A percentile compares a stretch with the other conserved stretches of the same genome.
phyloP scores from a whole-genome alignment of 2,888 invertebrate species.

The Noctua pronuba region DNA sequence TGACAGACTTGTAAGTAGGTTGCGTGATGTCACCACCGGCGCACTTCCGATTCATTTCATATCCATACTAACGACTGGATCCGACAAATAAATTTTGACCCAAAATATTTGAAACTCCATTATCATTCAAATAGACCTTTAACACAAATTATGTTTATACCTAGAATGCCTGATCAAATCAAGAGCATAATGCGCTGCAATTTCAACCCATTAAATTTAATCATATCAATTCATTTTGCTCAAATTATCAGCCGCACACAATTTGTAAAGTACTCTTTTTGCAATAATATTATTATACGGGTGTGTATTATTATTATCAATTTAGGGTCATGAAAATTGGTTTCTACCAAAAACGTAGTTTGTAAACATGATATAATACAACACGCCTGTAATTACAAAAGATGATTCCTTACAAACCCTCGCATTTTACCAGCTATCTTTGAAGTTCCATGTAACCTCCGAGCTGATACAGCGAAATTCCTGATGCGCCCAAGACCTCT shows the following conservation, averaged over 20 bases:
- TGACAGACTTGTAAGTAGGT: too few relatives aligned
- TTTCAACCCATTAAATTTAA: conserved; percentile 31
- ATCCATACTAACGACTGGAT: too few relatives aligned
- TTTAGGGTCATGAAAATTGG: not conserved
- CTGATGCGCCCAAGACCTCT: not conserved
- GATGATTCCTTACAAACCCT: not conserved
- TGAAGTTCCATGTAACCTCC: not conserved
- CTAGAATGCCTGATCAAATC: conserved; percentile 8
- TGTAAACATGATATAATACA: not conserved
- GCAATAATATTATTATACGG: conserved; percentile 8
- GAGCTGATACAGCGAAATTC: not conserved
- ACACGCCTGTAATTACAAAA: not conserved
- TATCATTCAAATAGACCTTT: not conserved
- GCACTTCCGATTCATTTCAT: too few relatives aligned
- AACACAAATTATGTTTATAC: not conserved
- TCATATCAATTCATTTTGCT: conserved; percentile 23
- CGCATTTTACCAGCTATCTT: not conserved
- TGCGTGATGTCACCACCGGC: too few relatives aligned
- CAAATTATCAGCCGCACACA: conserved; percentile 20
- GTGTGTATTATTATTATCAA: conserved; percentile 1
- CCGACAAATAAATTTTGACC: too few relatives aligned
- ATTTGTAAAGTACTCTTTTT: conserved; percentile 34
- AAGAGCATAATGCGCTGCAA: conserved; percentile 13
- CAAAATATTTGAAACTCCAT: not conserved
- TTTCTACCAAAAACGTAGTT: not conserved